A percentile compares a stretch with the other conserved stretches of the same genome.
phyloP scores from a whole-genome alignment of 2,113 vertebrate genomes.

The Brachyhypopomus gauderio region DNA sequence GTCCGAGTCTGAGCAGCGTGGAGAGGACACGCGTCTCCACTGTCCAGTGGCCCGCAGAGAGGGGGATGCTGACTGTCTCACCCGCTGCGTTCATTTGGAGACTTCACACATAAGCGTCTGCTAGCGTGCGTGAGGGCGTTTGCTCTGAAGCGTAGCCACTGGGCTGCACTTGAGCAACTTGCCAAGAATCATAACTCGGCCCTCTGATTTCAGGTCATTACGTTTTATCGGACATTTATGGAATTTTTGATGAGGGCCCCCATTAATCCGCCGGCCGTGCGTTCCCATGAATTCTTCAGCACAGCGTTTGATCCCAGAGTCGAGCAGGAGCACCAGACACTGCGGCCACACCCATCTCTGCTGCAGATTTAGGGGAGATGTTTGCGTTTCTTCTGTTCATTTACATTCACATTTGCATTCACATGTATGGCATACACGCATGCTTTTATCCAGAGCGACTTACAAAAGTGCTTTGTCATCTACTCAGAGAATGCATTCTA shows the following conservation, averaged over 20 bases:
- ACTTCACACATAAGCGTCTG: background rate
- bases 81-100: background rate
- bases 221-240: conserved; percentile 60
- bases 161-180: background rate
- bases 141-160: background rate
- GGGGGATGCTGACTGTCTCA: background rate
- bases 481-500: too few species aligned
- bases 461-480: too few species aligned
- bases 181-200: conserved; percentile 35
- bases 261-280: conserved; percentile 37
- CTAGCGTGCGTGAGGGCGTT: too few species aligned
- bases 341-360: background rate
- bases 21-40: too few species aligned
- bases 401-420: too few species aligned
- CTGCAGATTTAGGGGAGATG: background rate
- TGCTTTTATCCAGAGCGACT: too few species aligned
- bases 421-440: too few species aligned
- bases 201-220: conserved; percentile 52
- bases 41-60: too few species aligned
- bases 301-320: conserved; percentile 34
- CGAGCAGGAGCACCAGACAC: background rate
- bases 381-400: background rate
- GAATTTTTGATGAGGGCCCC: conserved; percentile 56
- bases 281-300: conserved; percentile 48
- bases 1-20: too few species aligned